A percentile compares a stretch with the other conserved stretches of the same genome.
phyloP scores from a whole-genome alignment of 2,797 vertebrate species.

The Characodon lateralis region DNA sequence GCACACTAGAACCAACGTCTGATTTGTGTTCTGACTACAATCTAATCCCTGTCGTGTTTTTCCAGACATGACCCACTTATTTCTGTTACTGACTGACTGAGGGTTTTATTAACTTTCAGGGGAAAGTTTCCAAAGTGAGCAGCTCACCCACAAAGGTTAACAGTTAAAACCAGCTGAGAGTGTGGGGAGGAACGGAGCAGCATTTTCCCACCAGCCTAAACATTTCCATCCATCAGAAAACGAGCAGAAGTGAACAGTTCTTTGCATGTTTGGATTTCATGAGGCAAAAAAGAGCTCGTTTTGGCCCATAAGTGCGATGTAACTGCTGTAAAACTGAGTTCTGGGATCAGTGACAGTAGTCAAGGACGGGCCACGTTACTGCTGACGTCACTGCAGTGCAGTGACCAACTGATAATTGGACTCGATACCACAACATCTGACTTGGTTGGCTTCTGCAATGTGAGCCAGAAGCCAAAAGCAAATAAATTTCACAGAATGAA shows the following conservation, averaged over 20 bases:
- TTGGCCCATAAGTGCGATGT: not conserved
- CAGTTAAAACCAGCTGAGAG: constrained; percentile 2
- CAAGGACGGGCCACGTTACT: constrained; percentile 47
- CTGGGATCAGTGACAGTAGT: constrained; percentile 29
- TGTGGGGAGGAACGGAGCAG: not conserved
- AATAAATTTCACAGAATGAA: not conserved
- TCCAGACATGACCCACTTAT: not conserved
- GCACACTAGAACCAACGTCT: not conserved
- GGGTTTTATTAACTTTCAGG: not conserved
- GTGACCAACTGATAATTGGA: constrained; percentile 31
- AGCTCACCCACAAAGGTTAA: not conserved
- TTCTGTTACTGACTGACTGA: not conserved
- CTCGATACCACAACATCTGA: not conserved
- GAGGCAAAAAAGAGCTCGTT: not conserved
- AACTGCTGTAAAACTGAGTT: constrained; percentile 16
- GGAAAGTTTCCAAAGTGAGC: not conserved
- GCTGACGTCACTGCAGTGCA: constrained; percentile 39
- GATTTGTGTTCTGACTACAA: not conserved
- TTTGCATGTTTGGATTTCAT: not conserved
- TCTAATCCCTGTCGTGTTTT: not conserved
- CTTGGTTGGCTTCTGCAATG: not conserved
- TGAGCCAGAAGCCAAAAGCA: not conserved
- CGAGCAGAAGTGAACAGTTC: too few species aligned
- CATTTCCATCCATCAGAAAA: not conserved
- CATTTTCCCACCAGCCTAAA: not conserved